Conservation (phyloP, 2,113 vertebrate genomes). For the Sylvilagus bachmani region DNA sequence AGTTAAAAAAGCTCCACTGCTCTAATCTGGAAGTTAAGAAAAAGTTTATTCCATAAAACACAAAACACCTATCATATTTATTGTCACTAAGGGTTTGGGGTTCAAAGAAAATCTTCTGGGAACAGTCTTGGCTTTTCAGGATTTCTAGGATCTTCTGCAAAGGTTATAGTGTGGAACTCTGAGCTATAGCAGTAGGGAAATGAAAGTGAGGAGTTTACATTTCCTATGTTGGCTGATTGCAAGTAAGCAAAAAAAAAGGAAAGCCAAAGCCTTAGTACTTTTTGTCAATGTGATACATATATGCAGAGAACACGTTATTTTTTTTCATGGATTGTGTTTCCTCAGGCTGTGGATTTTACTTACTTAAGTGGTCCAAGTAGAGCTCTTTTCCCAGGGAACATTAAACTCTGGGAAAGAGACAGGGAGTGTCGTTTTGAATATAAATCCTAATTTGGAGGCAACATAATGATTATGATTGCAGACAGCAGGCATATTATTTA, state of each 20-base stretch:
- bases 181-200: neutral
- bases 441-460: constrained; percentile 27
- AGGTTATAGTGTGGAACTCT: neutral
- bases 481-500: neutral
- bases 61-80: neutral
- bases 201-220: neutral
- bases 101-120: constrained; percentile 36
- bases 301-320: neutral
- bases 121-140: neutral
- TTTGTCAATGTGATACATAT: neutral
- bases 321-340: neutral
- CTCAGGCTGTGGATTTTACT: constrained; percentile 4
- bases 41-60: neutral
- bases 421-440: neutral
- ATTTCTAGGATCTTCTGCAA: neutral
- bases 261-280: no score
- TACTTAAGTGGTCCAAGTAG: neutral
- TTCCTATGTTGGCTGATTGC: neutral
- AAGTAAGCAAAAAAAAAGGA: constrained; percentile 7
- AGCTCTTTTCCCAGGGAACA: neutral
- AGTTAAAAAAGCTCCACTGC: neutral
- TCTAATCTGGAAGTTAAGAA: constrained; percentile 12
- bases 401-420: neutral
- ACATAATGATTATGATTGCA: neutral
- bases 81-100: neutral